A percentile compares a stretch with the other conserved stretches of the same genome.
Conservation (phyloP, 2,888 invertebrate species). For the Pemphredon lugubris region DNA sequence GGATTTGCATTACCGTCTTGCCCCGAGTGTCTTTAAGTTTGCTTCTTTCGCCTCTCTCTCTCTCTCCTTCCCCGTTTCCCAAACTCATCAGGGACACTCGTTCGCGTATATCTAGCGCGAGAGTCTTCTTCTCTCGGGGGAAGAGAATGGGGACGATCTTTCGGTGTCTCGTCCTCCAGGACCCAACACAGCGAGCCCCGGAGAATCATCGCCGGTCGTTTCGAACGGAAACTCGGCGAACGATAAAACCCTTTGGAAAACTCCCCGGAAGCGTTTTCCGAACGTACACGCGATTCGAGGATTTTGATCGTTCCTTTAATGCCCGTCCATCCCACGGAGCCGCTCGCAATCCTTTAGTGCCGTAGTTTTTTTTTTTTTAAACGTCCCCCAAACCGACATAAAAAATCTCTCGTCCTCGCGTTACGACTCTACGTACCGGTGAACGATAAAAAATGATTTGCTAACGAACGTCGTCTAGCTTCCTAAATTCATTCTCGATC, state of each 20-base stretch:
- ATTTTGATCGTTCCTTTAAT: constrained; percentile 53
- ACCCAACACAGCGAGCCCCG: too few relatives aligned
- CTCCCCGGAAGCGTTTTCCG: constrained; percentile 28
- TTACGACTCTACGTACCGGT: too few relatives aligned
- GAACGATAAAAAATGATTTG: too few relatives aligned
- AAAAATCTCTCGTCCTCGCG: too few relatives aligned
- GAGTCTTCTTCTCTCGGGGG: too few relatives aligned
- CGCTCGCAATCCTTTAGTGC: background rate
- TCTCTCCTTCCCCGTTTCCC: background rate
- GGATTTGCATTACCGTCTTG: constrained; percentile 30
- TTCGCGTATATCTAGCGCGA: too few relatives aligned
- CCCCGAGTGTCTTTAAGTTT: background rate
- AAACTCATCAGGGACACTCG: background rate
- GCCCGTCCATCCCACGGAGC: constrained; percentile 36
- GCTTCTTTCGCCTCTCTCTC: constrained; percentile 13
- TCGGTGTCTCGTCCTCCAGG: constrained; percentile 7
- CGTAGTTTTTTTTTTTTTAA: constrained; percentile 8
- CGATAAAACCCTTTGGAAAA: constrained; percentile 43
- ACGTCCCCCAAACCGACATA: too few relatives aligned
- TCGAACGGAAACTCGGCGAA: constrained; percentile 34
- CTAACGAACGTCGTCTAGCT: too few relatives aligned
- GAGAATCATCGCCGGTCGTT: constrained; percentile 19
- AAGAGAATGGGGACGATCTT: too few relatives aligned
- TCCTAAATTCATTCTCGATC: too few relatives aligned
- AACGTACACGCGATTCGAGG: constrained; percentile 36